These are phyloP conservation scores for Pelecanus crispus DNA, from an alignment of 2,113 vertebrate genomes.

Conservation along the genomic window DNA sequence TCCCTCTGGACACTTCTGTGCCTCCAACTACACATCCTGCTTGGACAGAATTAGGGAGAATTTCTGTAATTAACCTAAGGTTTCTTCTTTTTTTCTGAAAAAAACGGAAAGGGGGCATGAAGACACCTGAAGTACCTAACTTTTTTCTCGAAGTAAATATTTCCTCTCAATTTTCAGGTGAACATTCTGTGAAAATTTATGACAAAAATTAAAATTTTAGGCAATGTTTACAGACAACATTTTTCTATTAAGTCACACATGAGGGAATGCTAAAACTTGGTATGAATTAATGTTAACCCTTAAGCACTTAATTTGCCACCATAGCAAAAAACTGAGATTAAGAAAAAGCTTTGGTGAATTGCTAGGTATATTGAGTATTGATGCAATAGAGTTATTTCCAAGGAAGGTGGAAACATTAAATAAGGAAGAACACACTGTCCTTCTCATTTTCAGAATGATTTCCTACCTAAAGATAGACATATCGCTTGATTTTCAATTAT, in stretches of 20 bases:
- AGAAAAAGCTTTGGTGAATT: neutral
- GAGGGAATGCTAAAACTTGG: neutral
- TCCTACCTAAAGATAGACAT: neutral
- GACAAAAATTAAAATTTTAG: neutral
- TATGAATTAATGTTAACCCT: neutral
- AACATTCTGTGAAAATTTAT: neutral
- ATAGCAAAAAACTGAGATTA: neutral
- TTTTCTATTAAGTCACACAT: neutral
- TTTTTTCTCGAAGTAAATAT: neutral
- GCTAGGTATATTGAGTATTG: neutral
- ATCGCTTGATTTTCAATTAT: constrained; percentile 52
- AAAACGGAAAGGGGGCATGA: neutral
- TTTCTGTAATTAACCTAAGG: neutral
- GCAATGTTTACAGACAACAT: neutral
- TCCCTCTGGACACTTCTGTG: neutral
- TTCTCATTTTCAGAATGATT: neutral
- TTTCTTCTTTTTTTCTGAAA: neutral
- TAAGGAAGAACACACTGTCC: neutral
- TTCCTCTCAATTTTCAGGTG: neutral
- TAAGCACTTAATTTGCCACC: neutral
- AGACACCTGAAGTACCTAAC: neutral
- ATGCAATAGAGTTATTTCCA: neutral
- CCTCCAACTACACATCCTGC: neutral
- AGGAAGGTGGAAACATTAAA: neutral
- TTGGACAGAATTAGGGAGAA: neutral